These are phyloP conservation scores for Ciconia nigra DNA, from an alignment of 2,797 vertebrate species.

Conservation along the genomic window DNA sequence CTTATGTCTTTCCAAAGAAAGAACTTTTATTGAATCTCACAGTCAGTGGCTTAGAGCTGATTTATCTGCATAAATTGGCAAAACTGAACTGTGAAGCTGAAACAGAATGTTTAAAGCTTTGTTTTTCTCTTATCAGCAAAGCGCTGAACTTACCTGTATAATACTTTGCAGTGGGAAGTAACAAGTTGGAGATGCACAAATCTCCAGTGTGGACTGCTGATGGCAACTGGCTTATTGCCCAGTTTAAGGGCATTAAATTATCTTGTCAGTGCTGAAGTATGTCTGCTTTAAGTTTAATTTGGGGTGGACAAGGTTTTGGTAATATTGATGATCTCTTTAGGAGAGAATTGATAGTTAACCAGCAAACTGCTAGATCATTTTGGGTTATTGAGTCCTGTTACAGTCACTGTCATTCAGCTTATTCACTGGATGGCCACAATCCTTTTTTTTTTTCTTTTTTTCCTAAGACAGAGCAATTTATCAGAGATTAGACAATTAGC, in stretches of 20 bases:
- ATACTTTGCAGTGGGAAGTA: neutral
- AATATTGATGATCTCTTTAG: neutral
- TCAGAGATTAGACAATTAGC: neutral
- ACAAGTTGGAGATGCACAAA: neutral
- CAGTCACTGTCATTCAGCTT: neutral
- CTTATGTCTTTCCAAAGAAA: neutral
- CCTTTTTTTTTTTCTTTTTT: neutral
- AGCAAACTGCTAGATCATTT: neutral
- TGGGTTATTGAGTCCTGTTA: neutral
- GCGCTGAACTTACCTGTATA: neutral
- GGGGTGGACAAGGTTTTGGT: neutral
- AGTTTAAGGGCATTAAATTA: neutral
- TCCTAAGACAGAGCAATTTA: neutral
- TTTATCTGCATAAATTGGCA: conserved; percentile 3
- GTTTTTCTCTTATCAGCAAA: neutral
- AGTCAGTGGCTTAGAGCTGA: neutral
- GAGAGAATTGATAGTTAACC: neutral
- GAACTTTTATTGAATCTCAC: neutral
- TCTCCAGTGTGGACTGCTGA: neutral
- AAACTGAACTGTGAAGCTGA: neutral
- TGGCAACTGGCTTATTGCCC: neutral
- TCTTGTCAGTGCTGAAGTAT: neutral
- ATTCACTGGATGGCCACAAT: neutral
- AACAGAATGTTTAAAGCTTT: neutral
- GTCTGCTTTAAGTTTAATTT: neutral